phyloP scores from a whole-genome alignment of 2,888 invertebrate genomes.

The Fissipunctia ypsillon region DNA sequence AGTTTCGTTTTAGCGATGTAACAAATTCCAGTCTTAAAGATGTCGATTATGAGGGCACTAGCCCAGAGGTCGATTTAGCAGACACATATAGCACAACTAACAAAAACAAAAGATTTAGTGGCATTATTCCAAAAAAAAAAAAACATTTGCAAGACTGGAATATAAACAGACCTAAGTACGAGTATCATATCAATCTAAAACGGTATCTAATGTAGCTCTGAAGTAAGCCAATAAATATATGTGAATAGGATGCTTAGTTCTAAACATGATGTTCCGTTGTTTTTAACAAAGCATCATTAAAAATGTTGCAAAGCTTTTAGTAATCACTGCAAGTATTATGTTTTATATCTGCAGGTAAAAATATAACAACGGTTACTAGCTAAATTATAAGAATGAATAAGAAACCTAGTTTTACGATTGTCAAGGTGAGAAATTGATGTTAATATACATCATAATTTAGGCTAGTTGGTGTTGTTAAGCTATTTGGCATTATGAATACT shows the following conservation, averaged over 20 bases:
- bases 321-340: neutral
- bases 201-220: neutral
- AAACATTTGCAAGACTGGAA: neutral
- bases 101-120: neutral
- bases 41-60: neutral
- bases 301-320: neutral
- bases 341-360: neutral
- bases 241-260: too few species aligned
- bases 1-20: neutral
- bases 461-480: slow-evolving; percentile 32
- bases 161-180: neutral
- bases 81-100: neutral
- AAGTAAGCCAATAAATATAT: neutral
- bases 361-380: neutral
- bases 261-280: neutral
- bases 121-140: neutral
- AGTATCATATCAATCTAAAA: neutral
- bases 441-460: slow-evolving; percentile 28
- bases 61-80: neutral
- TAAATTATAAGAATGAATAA: slow-evolving; percentile 14
- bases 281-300: neutral
- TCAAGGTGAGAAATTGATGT: slow-evolving; percentile 22
- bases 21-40: too few species aligned
- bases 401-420: slow-evolving; percentile 22
- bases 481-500: slow-evolving; percentile 19